Conservation (phyloP, 2,113 vertebrate species). For the Charina bottae region DNA sequence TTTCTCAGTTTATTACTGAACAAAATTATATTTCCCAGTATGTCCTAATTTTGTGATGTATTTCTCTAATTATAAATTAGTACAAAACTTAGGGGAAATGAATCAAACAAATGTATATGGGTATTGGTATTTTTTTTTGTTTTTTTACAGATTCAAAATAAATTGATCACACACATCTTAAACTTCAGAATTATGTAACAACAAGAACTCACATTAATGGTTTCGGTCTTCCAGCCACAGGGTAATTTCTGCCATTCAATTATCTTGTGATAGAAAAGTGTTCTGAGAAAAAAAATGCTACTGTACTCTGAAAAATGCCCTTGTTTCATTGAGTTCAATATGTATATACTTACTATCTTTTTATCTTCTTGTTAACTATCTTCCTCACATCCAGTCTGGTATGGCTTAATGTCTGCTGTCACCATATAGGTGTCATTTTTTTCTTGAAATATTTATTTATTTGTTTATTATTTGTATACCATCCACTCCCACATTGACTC, state of each 20-base stretch:
- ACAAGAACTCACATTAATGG: background rate
- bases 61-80: background rate
- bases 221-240: slow-evolving; percentile 2
- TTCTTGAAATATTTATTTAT: background rate
- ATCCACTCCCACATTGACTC: background rate
- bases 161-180: slow-evolving; percentile 23
- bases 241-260: background rate
- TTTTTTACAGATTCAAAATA: slow-evolving; percentile 45
- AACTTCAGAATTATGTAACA: background rate
- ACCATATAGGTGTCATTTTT: background rate
- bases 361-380: slow-evolving; percentile 1
- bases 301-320: background rate
- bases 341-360: background rate
- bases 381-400: background rate
- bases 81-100: background rate
- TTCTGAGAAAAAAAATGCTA: background rate
- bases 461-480: background rate
- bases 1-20: background rate
- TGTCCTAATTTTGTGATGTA: background rate
- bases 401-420: background rate
- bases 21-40: background rate
- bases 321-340: slow-evolving; percentile 13
- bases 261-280: background rate
- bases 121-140: background rate
- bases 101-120: background rate